Percentiles rank a stretch among this genome's conserved stretches.
These are phyloP conservation scores for Acrocephalus scirpaceus DNA, from an alignment of 2,797 vertebrate species.

Conservation along the genomic window DNA sequence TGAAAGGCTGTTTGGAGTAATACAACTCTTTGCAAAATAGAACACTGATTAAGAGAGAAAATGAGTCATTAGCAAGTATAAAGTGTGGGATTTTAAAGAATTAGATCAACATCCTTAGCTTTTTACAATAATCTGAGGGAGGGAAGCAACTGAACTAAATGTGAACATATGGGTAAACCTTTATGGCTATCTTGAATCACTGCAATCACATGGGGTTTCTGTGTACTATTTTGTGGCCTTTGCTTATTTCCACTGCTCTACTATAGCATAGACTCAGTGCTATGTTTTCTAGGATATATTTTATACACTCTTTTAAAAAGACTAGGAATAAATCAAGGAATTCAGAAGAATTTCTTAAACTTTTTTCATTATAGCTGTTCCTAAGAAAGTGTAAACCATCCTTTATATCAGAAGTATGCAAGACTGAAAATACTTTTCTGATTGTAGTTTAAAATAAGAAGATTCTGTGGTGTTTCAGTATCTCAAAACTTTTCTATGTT, in stretches of 20 bases:
- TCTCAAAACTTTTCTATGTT: not conserved
- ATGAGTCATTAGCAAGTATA: not conserved
- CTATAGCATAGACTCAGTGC: not conserved
- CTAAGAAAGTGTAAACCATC: not conserved
- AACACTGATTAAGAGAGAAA: not conserved
- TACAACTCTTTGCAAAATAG: not conserved
- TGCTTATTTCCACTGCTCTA: not conserved
- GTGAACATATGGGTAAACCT: not conserved
- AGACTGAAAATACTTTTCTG: not conserved
- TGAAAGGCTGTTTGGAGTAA: slow-evolving; percentile 32
- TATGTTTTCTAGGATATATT: not conserved
- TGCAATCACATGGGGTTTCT: not conserved
- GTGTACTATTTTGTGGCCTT: not conserved
- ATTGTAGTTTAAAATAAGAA: not conserved
- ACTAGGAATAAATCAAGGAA: not conserved
- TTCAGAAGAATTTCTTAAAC: not conserved
- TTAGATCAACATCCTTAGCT: not conserved
- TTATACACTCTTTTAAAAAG: not conserved
- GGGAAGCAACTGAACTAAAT: not conserved
- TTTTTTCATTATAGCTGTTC: not conserved
- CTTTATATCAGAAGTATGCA: not conserved
- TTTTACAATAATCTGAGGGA: not conserved
- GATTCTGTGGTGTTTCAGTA: not conserved
- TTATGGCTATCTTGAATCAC: not conserved
- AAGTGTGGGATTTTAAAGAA: not conserved